Evolutionary conservation across 2,797 vertebrate species (phyloP).

Genomic region (Taenioides sp.): DNA sequence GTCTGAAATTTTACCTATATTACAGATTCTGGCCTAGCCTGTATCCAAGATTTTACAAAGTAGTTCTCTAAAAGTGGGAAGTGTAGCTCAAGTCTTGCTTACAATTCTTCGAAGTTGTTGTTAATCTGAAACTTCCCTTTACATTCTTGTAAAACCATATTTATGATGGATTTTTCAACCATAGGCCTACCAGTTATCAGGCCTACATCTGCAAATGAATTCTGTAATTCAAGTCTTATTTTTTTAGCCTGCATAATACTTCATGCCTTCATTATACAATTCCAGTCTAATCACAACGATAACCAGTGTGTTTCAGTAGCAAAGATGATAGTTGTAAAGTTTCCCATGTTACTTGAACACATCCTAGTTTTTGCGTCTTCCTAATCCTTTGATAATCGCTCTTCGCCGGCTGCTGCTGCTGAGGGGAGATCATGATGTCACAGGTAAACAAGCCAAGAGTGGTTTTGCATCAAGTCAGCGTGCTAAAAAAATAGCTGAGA

Average conservation of each 20-base stretch:
- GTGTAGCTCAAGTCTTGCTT: background rate
- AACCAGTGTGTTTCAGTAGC: background rate
- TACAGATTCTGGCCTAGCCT: too few species aligned
- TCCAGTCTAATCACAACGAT: background rate
- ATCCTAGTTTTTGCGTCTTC: constrained; percentile 12
- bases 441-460: constrained; percentile 24
- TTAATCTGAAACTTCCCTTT: background rate
- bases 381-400: constrained; percentile 57
- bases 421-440: constrained; percentile 49
- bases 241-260: background rate
- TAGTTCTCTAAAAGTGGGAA: background rate
- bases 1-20: too few species aligned
- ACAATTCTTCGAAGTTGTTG: background rate
- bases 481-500: constrained; percentile 7
- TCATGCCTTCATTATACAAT: background rate
- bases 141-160: background rate
- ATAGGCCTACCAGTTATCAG: too few species aligned
- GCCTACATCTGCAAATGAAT: too few species aligned
- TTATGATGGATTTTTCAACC: background rate
- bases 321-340: background rate
- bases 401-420: constrained; percentile 19
- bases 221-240: background rate
- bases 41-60: background rate
- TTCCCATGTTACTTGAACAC: constrained; percentile 36
- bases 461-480: constrained; percentile 11